These are phyloP conservation scores for Spicauda simplicius DNA, from an alignment of 2,888 invertebrate genomes.

Conservation along the genomic window DNA sequence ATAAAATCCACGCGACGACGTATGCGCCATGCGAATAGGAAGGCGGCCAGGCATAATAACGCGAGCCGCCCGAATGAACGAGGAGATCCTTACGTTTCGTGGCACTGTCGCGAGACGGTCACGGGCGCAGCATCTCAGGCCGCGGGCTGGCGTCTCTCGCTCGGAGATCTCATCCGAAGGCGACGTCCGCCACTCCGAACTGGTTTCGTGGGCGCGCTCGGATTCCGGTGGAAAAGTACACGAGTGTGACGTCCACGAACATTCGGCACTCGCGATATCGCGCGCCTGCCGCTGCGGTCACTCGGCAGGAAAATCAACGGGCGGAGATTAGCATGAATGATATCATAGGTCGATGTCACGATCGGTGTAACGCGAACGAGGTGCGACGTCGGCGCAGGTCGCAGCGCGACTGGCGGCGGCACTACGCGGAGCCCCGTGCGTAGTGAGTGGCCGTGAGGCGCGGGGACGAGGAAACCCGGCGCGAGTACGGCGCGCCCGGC, in stretches of 20 bases:
- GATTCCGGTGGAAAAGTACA: conserved; percentile 76
- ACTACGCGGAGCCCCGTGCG: conserved; percentile 81
- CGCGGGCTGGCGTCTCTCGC: conserved; percentile 68
- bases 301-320: conserved; percentile 78
- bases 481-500: conserved; percentile 79
- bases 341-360: conserved; percentile 63
- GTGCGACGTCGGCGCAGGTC: conserved; percentile 79
- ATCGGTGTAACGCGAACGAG: conserved; percentile 47
- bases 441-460: conserved; percentile 84
- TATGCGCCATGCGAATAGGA: conserved; percentile 84
- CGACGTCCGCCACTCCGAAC: conserved; percentile 69
- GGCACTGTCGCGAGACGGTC: conserved; percentile 82
- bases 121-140: conserved; percentile 82
- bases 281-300: conserved; percentile 71
- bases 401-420: conserved; percentile 80
- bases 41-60: conserved; percentile 67
- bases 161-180: conserved; percentile 74
- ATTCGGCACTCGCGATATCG: conserved; percentile 76
- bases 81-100: conserved; percentile 83
- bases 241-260: conserved; percentile 72
- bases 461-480: conserved; percentile 85
- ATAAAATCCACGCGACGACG: conserved; percentile 77
- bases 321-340: conserved; percentile 80
- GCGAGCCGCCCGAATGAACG: conserved; percentile 72
- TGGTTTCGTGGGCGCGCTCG: conserved; percentile 68